phyloP scores from a whole-genome alignment of 2,797 vertebrate species.

The Graptemys geographica region DNA sequence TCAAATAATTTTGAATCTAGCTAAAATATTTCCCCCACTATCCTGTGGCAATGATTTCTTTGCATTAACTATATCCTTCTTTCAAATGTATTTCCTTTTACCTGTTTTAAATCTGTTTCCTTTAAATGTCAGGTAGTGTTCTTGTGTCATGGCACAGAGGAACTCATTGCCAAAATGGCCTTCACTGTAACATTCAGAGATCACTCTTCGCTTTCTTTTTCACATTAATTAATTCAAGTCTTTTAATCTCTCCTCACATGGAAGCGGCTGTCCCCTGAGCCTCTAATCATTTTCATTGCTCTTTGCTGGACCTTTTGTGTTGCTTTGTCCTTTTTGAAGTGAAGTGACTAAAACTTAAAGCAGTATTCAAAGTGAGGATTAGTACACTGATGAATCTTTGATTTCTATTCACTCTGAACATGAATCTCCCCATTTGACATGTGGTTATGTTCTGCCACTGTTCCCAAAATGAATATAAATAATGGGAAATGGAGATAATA shows the following conservation, averaged over 20 bases:
- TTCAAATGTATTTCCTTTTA: constrained; percentile 51
- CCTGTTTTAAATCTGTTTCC: constrained; percentile 28
- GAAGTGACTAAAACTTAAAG: not conserved
- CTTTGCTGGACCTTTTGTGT: not conserved
- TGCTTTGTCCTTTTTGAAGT: constrained; percentile 8
- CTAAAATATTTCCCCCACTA: not conserved
- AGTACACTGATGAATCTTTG: constrained; percentile 49
- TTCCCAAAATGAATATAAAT: constrained; percentile 68
- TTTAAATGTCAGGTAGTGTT: constrained; percentile 19
- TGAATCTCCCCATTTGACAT: constrained; percentile 56
- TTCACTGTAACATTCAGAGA: not conserved
- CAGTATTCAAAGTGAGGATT: not conserved
- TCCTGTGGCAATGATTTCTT: constrained; percentile 27
- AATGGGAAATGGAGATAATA: constrained; percentile 63
- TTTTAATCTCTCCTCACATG: not conserved
- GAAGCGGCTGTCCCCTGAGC: not conserved
- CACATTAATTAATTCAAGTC: constrained; percentile 37
- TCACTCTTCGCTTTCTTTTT: not conserved
- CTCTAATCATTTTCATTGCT: not conserved
- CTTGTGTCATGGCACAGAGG: constrained; percentile 3
- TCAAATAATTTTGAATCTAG: not conserved
- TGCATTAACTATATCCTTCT: constrained; percentile 44
- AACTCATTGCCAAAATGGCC: not conserved
- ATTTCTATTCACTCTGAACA: constrained; percentile 26
- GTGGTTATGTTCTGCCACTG: constrained; percentile 49